A percentile compares a stretch with the other conserved stretches of the same genome.
These are phyloP conservation scores for Eubasilissa regina DNA, from an alignment of 1,140 invertebrate genomes.

Conservation along the genomic window DNA sequence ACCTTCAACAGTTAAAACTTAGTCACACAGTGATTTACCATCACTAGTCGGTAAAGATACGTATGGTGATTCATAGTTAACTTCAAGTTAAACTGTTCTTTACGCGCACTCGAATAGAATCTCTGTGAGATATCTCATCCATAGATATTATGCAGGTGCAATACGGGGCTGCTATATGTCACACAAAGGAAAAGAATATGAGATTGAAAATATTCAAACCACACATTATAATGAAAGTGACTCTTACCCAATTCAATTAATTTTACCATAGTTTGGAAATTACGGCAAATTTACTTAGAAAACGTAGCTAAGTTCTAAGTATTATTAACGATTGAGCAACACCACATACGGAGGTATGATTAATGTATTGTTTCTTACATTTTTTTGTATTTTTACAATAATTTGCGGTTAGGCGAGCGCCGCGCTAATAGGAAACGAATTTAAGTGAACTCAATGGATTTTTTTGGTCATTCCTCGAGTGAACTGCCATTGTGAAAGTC, in stretches of 20 bases:
- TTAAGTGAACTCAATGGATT: not conserved
- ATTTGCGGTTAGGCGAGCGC: constrained; percentile 3
- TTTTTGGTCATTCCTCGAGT: not conserved
- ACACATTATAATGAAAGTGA: too few relatives aligned
- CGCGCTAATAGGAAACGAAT: constrained; percentile 14
- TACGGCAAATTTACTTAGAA: not conserved
- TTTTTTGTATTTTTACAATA: not conserved
- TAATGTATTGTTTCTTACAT: not conserved
- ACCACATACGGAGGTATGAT: not conserved
- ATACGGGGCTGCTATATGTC: too few relatives aligned
- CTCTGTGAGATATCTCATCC: too few relatives aligned
- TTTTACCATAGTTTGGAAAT: not conserved
- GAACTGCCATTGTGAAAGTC: not conserved
- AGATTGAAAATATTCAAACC: too few relatives aligned
- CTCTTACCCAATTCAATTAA: not conserved
- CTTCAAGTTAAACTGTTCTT: too few relatives aligned
- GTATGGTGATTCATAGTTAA: too few relatives aligned
- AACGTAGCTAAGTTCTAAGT: not conserved
- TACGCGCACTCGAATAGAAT: too few relatives aligned
- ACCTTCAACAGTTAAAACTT: too few relatives aligned
- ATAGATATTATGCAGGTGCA: too few relatives aligned
- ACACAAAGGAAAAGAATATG: too few relatives aligned
- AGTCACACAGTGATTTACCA: too few relatives aligned
- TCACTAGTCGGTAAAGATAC: too few relatives aligned
- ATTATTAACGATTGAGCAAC: not conserved